Conservation (phyloP, 1,140 invertebrate genomes). For the Paralvinella palmiformis region DNA sequence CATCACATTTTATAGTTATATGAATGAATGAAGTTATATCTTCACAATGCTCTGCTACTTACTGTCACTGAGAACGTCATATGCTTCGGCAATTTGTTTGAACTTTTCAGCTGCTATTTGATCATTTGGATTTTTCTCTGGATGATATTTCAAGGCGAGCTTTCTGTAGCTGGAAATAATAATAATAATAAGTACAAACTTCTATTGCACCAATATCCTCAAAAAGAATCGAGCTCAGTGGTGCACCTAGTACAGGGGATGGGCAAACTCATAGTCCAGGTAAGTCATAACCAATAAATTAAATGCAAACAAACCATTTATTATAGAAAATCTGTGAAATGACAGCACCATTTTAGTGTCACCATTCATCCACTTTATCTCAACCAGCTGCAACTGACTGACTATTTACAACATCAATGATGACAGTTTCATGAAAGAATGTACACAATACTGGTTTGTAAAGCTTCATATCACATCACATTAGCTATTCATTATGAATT, state of each 20-base stretch:
- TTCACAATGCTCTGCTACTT: conserved; percentile 21
- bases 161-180: conserved; percentile 46
- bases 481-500: too few species aligned
- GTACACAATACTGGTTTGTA: too few species aligned
- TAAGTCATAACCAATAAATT: not conserved
- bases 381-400: too few species aligned
- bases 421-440: too few species aligned
- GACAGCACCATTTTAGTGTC: too few species aligned
- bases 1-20: not conserved
- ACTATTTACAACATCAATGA: too few species aligned
- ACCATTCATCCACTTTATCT: too few species aligned
- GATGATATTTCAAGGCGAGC: conserved; percentile 47
- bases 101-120: conserved; percentile 44
- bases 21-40: not conserved
- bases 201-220: not conserved
- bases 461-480: too few species aligned
- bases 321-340: not conserved
- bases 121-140: conserved; percentile 44
- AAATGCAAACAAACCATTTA: not conserved
- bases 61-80: conserved; percentile 50
- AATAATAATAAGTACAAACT: not conserved
- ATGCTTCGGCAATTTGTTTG: conserved; percentile 48
- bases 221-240: not conserved
- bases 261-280: not conserved
- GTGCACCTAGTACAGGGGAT: not conserved